Evolutionary conservation across 37 sponge, comb jelly and placozoan genomes (phyloP).

Genomic region (Tethya wilhelma): DNA sequence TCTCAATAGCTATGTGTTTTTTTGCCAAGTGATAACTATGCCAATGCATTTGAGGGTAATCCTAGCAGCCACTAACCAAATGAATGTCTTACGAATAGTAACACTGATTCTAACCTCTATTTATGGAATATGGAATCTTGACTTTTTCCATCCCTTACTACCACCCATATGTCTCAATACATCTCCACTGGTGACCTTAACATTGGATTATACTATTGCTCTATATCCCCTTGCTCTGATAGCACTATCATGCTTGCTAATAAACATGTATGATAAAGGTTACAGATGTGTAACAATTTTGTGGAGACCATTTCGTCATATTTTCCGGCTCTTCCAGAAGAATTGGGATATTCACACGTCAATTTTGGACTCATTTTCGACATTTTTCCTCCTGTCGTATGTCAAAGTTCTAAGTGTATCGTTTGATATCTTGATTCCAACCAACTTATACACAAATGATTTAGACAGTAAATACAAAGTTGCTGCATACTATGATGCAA

Average conservation of each 20-base stretch:
- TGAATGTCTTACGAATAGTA: neutral
- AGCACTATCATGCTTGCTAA: neutral
- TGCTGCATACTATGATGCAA: neutral
- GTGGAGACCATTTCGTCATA: neutral
- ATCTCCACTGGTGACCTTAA: neutral
- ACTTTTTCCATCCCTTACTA: neutral
- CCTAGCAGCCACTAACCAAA: neutral
- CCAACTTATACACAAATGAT: neutral
- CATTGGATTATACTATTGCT: neutral
- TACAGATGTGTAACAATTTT: neutral
- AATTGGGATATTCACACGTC: neutral
- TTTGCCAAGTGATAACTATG: neutral
- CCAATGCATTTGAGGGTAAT: neutral
- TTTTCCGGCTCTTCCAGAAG: neutral
- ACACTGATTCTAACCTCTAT: neutral
- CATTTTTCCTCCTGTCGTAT: neutral
- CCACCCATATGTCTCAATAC: neutral
- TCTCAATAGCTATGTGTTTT: neutral
- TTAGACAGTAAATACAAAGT: neutral
- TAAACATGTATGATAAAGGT: neutral
- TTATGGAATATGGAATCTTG: neutral
- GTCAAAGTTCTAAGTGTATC: neutral
- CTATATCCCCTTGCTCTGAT: neutral
- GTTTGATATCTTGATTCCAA: neutral
- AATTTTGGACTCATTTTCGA: conserved; percentile 4